These are phyloP conservation scores for Dicrostonyx torquatus DNA, from an alignment of 2,797 vertebrate species.

Conservation along the genomic window DNA sequence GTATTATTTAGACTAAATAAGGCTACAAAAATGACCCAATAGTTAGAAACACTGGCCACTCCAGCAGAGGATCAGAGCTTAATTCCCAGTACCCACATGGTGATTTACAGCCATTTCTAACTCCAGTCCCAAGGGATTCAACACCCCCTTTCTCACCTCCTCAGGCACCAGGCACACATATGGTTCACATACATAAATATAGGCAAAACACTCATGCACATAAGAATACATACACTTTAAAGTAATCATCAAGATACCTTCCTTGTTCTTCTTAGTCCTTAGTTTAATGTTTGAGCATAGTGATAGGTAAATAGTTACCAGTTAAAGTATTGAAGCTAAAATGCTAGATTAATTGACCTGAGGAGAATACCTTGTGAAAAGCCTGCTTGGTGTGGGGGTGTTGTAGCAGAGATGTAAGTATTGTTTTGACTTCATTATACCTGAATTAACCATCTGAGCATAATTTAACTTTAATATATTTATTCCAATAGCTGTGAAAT, in stretches of 20 bases:
- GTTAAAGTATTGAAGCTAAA: not conserved
- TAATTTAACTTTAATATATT: not conserved
- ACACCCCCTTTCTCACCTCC: not conserved
- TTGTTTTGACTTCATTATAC: not conserved
- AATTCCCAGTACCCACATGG: not conserved
- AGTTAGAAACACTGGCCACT: not conserved
- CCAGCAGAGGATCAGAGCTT: not conserved
- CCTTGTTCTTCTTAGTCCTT: not conserved
- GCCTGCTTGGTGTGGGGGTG: not conserved
- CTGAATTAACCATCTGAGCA: not conserved
- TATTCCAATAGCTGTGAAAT: not conserved
- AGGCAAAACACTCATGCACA: not conserved
- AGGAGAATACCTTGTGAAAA: not conserved
- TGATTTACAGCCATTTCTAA: not conserved
- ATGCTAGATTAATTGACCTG: not conserved
- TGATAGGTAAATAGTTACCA: not conserved
- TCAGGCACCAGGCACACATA: not conserved
- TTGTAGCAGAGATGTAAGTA: not conserved
- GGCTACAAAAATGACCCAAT: not conserved
- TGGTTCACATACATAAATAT: not conserved
- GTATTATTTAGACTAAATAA: not conserved
- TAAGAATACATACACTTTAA: not conserved
- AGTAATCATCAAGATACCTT: not conserved
- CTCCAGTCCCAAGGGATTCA: not conserved
- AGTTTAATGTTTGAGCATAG: not conserved